Base-by-base conservation (phyloP, 2,888 invertebrate genomes). In the Drosophila rubida region DNA sequence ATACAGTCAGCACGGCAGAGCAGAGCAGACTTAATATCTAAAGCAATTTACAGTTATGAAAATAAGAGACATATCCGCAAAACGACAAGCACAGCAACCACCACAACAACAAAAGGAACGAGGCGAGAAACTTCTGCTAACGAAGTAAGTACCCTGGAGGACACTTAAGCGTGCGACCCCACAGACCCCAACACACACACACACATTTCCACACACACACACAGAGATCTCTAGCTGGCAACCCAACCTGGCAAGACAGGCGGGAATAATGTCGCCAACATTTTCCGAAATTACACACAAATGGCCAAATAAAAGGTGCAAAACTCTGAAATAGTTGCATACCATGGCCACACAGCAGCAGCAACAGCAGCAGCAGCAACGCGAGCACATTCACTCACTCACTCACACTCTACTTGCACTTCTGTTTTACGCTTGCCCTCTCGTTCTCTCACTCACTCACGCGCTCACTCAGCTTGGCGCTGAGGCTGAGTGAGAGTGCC, bases 31-130 rank as follows among this genome's bases (percentile, higher is more conserved):
- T 89, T 90, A 89, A 90, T 90, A 89, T 88, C 88, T 80, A 82
- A 89, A 89, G 89, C 90, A 90, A 90, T 90, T 90, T 89, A 88
- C 89, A 89, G 90, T 90, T 90, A 89, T 89, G 87, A 89, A 89
- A 90, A 89, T 88, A 85, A 87, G 85, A 87, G 86, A 87, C 78
- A 87, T 86, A 89, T 88, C 90, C 90, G 87, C 86, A 88, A 76
- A 88, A 77, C 79, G 78, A 86, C 87, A 88, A 73, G 77, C 71
- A 69, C 79, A 57, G n/a, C 59, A 27, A 16, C 63, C 57, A 65
- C 75, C 64, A 23, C 60, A 77, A 55, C 66, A 72, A 50, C 63
- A 65, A 64, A 63, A 57, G 78, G 79, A 69, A 64, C 68, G 62
- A 74, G 58, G 76, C 67, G 73, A 79, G 74, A 86, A 89, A 89